A percentile compares a stretch with the other conserved stretches of the same genome.
phyloP scores from a whole-genome alignment of 1,140 invertebrate species.

The Phortica variegata region DNA sequence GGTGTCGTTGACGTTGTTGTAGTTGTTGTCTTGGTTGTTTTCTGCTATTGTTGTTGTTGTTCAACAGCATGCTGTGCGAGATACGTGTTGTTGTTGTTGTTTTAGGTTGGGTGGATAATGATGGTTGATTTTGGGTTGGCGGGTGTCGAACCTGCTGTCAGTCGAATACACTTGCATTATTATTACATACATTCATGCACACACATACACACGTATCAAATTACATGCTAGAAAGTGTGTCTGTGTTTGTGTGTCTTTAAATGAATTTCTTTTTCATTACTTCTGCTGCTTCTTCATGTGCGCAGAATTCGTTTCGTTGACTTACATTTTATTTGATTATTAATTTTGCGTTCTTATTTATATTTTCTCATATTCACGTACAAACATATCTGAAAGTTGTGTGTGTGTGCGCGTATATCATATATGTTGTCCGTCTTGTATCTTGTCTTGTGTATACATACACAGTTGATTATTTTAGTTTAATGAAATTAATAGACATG shows the following conservation, averaged over 20 bases:
- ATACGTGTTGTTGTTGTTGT: conserved; percentile 15
- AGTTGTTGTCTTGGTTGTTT: not conserved
- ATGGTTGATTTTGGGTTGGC: too few species aligned
- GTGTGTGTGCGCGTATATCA: not conserved
- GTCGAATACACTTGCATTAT: conserved; percentile 47
- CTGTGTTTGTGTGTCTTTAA: conserved; percentile 16
- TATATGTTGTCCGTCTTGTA: not conserved
- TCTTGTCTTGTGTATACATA: not conserved
- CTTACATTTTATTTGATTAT: conserved; percentile 34
- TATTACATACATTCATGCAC: conserved; percentile 21
- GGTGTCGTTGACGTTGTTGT: conserved; percentile 18
- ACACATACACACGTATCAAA: conserved; percentile 5
- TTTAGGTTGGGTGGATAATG: too few species aligned
- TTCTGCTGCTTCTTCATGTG: conserved; percentile 22
- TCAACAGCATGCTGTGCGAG: conserved; percentile 5
- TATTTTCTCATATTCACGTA: conserved; percentile 40
- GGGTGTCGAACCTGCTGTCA: not conserved
- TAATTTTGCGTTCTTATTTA: conserved; percentile 54
- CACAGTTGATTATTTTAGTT: not conserved
- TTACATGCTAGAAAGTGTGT: conserved; percentile 24
- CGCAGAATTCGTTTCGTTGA: too few species aligned
- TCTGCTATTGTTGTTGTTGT: not conserved
- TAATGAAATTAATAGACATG: not conserved
- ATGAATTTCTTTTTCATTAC: conserved; percentile 37
- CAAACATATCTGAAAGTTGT: conserved; percentile 13